phyloP scores from a whole-genome alignment of 2,797 vertebrate species.

The Phoxinus dragarum region DNA sequence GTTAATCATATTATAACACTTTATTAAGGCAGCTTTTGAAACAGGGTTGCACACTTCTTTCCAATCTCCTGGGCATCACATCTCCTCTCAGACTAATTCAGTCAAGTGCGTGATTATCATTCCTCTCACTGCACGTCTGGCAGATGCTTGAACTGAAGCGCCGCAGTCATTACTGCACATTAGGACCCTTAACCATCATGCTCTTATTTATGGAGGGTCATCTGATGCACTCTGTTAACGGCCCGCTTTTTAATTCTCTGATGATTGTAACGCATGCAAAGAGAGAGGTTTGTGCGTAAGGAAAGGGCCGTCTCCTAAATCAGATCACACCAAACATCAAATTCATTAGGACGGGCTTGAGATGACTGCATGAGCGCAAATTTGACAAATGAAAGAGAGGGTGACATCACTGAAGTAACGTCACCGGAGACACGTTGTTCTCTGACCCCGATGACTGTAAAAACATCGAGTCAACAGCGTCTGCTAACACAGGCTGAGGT shows the following conservation, averaged over 20 bases:
- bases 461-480: not conserved
- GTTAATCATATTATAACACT: not conserved
- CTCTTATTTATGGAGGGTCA: slow-evolving; percentile 73
- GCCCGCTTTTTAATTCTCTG: slow-evolving; percentile 67
- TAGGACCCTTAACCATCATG: slow-evolving; percentile 67
- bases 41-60: not conserved
- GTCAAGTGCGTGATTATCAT: slow-evolving; percentile 75
- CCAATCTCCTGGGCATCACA: slow-evolving; percentile 51
- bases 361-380: slow-evolving; percentile 38
- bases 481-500: not conserved
- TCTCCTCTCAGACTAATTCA: slow-evolving; percentile 65
- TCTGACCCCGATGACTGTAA: slow-evolving; percentile 13
- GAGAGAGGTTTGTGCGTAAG: slow-evolving; percentile 60
- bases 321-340: slow-evolving; percentile 47
- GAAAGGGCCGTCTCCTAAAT: slow-evolving; percentile 32
- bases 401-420: slow-evolving; percentile 41
- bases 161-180: slow-evolving; percentile 75
- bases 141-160: slow-evolving; percentile 70
- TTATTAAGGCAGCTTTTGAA: not conserved
- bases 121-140: slow-evolving; percentile 62
- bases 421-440: slow-evolving; percentile 2
- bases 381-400: slow-evolving; percentile 53
- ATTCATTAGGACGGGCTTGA: slow-evolving; percentile 50
- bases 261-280: slow-evolving; percentile 68
- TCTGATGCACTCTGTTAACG: slow-evolving; percentile 64